Evolutionary conservation across 1,140 invertebrate species (phyloP).

Genomic region (Caenorhabditis inopinata): DNA sequence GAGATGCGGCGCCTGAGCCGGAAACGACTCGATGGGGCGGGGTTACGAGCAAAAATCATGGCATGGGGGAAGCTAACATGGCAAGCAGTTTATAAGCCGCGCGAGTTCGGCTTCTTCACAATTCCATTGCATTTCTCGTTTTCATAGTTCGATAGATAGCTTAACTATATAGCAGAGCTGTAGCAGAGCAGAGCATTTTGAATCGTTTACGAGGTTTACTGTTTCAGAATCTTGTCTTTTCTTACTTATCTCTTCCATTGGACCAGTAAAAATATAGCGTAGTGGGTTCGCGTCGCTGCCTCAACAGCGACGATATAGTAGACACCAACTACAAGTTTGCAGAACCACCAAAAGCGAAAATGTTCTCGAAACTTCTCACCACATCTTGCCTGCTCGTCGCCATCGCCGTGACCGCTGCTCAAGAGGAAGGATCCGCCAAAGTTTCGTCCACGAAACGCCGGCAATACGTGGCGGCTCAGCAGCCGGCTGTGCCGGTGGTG

Average conservation of each 20-base stretch:
- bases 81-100: neutral
- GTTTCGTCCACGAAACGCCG: constrained; percentile 29
- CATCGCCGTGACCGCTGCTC: neutral
- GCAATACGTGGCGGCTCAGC: constrained; percentile 22
- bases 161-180: too few relatives aligned
- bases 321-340: too few relatives aligned
- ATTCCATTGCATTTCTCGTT: too few relatives aligned
- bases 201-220: too few relatives aligned
- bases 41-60: constrained; percentile 16
- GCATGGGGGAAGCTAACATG: neutral
- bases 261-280: too few relatives aligned
- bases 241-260: too few relatives aligned
- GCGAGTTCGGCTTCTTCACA: too few relatives aligned
- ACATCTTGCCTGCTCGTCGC: constrained; percentile 6
- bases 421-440: neutral
- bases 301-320: too few relatives aligned
- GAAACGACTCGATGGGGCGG: neutral
- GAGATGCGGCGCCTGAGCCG: neutral
- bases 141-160: too few relatives aligned
- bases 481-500: constrained; percentile 43
- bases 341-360: neutral
- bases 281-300: too few relatives aligned
- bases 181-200: too few relatives aligned
- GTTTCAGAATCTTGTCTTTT: too few relatives aligned
- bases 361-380: constrained; percentile 24